A percentile compares a stretch with the other conserved stretches of the same genome.
Conservation (phyloP, 2,888 invertebrate species). For the Laothoe populi region DNA sequence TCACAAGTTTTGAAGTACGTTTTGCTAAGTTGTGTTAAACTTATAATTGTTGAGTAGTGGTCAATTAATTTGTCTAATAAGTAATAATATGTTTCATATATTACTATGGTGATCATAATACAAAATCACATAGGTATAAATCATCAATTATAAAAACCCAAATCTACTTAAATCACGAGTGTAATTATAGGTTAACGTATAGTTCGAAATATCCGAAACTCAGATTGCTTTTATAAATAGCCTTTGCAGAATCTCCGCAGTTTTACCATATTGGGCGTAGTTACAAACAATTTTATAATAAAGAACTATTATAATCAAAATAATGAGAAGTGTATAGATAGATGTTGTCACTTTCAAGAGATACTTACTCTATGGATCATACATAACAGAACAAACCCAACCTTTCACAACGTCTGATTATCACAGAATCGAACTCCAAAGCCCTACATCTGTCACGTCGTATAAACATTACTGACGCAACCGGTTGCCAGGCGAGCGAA, state of each 20-base stretch:
- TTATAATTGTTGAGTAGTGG: too few relatives aligned
- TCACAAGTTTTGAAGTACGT: too few relatives aligned
- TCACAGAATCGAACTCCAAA: constrained; percentile 27
- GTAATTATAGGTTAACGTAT: neutral
- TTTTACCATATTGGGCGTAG: neutral
- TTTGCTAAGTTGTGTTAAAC: too few relatives aligned
- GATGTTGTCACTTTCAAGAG: neutral
- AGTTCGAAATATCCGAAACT: too few relatives aligned
- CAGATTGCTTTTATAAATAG: too few relatives aligned
- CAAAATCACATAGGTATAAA: too few relatives aligned
- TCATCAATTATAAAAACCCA: neutral
- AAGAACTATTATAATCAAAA: neutral
- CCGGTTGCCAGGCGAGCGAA: constrained; percentile 32
- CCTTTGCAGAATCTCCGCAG: neutral
- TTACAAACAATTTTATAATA: neutral
- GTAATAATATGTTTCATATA: too few relatives aligned
- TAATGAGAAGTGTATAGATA: neutral
- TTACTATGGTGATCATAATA: too few relatives aligned
- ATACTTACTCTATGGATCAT: neutral
- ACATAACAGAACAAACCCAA: constrained; percentile 1
- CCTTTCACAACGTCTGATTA: constrained; percentile 24
- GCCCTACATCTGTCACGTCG: constrained; percentile 31
- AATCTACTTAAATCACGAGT: neutral
- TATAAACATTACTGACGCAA: constrained; percentile 34
- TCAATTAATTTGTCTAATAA: too few relatives aligned